Evolutionary conservation across 2,888 invertebrate species (phyloP).

Genomic region (Perdita meconis): DNA sequence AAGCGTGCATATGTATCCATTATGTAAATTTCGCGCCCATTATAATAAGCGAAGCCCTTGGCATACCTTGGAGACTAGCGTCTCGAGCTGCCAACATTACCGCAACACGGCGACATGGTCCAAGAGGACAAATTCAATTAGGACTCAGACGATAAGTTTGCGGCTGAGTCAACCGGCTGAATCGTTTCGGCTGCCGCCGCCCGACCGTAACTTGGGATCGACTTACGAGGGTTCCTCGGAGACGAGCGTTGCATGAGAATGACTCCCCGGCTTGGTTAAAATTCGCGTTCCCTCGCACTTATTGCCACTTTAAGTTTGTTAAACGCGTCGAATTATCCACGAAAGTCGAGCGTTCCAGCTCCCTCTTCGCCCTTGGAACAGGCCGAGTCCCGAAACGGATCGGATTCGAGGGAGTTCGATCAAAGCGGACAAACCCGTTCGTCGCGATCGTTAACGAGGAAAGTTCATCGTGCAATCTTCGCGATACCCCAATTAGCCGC

Average conservation of each 20-base stretch:
- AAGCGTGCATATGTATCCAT: conserved; percentile 83
- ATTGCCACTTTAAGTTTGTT: conserved; percentile 59
- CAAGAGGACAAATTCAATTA: conserved; percentile 82
- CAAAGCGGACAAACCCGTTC: conserved; percentile 10
- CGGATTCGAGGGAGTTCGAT: background rate
- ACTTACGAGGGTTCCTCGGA: conserved; percentile 59
- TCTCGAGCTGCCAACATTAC: conserved; percentile 81
- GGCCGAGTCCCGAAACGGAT: conserved; percentile 10
- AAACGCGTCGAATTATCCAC: conserved; percentile 61
- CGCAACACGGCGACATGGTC: conserved; percentile 78
- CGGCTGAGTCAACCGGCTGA: conserved; percentile 70
- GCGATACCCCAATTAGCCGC: conserved; percentile 16
- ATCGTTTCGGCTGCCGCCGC: conserved; percentile 59
- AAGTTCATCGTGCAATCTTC: conserved; percentile 44
- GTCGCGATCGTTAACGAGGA: conserved; percentile 26
- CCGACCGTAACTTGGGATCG: conserved; percentile 61
- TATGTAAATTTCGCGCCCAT: conserved; percentile 83
- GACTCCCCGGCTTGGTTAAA: conserved; percentile 38
- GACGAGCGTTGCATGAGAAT: conserved; percentile 67
- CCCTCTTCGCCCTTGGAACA: conserved; percentile 29
- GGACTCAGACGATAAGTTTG: conserved; percentile 79
- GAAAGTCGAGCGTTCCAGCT: conserved; percentile 39
- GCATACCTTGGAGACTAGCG: conserved; percentile 76
- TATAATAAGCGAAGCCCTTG: conserved; percentile 83
- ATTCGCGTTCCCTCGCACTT: conserved; percentile 59